A percentile compares a stretch with the other conserved stretches of the same genome.
Evolutionary conservation across 2,113 vertebrate genomes (phyloP).

Genomic region (Salvator merianae): DNA sequence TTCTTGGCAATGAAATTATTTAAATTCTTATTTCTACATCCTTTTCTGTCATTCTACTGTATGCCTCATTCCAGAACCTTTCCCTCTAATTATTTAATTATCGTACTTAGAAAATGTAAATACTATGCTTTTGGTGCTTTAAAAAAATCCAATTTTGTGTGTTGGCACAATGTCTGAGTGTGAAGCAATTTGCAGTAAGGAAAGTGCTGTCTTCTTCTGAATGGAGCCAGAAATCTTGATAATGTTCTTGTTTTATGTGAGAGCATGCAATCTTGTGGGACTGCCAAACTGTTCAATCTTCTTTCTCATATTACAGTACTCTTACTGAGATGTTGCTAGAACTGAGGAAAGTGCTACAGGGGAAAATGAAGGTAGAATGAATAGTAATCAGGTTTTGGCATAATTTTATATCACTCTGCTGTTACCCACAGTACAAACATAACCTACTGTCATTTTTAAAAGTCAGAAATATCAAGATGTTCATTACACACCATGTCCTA

Average conservation of each 20-base stretch:
- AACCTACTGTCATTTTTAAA: background rate
- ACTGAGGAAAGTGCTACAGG: slow-evolving; percentile 29
- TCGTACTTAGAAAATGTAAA: slow-evolving; percentile 66
- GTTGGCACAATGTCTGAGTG: slow-evolving; percentile 56
- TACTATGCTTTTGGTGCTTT: slow-evolving; percentile 58
- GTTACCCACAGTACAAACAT: slow-evolving; percentile 9
- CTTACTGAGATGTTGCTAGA: slow-evolving; percentile 47
- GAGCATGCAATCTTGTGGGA: slow-evolving; percentile 29
- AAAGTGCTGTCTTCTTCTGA: slow-evolving; percentile 62
- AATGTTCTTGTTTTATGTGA: slow-evolving; percentile 48
- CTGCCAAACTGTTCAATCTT: slow-evolving; percentile 21
- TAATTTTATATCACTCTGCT: slow-evolving; percentile 7
- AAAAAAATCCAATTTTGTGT: slow-evolving; percentile 58
- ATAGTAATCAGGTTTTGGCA: background rate
- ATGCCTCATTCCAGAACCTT: slow-evolving; percentile 39
- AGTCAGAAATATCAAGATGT: background rate
- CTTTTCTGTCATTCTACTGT: slow-evolving; percentile 31
- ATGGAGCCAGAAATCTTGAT: slow-evolving; percentile 53
- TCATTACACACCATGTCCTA: background rate
- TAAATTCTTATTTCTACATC: slow-evolving; percentile 26
- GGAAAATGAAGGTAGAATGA: background rate
- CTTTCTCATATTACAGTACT: slow-evolving; percentile 33
- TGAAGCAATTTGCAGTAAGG: slow-evolving; percentile 61
- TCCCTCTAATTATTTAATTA: slow-evolving; percentile 68
- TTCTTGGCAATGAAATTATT: slow-evolving; percentile 26